Evolutionary conservation across 2,113 vertebrate species (phyloP).

Genomic region (Phylloscopus trochilus): DNA sequence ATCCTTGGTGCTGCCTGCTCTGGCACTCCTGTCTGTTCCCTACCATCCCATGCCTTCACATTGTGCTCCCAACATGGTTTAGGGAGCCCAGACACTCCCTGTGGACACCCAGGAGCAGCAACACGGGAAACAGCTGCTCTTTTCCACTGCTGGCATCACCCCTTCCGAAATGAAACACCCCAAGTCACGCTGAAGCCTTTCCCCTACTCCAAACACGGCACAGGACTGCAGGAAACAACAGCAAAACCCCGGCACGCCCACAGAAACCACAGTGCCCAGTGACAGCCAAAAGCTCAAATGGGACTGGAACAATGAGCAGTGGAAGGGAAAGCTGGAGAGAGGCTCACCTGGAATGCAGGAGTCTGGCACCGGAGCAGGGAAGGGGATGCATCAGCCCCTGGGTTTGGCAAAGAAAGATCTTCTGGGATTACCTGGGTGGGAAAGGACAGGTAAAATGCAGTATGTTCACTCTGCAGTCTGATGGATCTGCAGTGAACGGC

Average conservation of each 20-base stretch:
- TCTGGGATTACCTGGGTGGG: background rate
- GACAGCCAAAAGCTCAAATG: fast-evolving
- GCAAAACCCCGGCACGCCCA: fast-evolving
- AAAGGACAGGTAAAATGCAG: background rate
- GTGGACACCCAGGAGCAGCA: background rate
- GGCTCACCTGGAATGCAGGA: background rate
- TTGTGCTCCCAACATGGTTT: fast-evolving
- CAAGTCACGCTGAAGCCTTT: background rate
- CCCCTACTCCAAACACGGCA: fast-evolving
- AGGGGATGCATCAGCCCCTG: background rate
- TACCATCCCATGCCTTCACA: fast-evolving
- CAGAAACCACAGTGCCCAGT: background rate
- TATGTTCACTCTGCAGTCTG: background rate
- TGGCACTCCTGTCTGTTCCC: background rate
- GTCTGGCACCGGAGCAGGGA: fast-evolving
- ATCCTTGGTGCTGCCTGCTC: background rate
- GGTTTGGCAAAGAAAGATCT: background rate
- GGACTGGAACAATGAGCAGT: background rate
- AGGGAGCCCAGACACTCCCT: background rate
- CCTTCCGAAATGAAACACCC: background rate
- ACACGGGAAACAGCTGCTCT: background rate
- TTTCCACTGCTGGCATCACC: background rate
- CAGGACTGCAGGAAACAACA: fast-evolving
- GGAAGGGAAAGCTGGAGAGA: background rate
- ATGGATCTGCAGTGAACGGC: fast-evolving